These are phyloP conservation scores for Hybognathus amarus DNA, from an alignment of 2,797 vertebrate genomes.

Conservation along the genomic window DNA sequence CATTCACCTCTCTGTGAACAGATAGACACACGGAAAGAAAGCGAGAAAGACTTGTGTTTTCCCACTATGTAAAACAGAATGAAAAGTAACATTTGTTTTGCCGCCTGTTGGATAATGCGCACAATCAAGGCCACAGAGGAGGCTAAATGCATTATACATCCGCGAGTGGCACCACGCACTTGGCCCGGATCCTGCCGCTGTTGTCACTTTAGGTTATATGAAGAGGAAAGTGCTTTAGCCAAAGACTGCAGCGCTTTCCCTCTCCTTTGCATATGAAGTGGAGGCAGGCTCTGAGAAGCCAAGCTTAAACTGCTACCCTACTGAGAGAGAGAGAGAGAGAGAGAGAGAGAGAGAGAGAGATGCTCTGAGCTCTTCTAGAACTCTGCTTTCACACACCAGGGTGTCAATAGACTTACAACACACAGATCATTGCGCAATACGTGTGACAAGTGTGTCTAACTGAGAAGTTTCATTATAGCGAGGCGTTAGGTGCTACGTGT, in stretches of 20 bases:
- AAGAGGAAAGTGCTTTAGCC: slow-evolving; percentile 80
- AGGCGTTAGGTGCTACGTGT: neutral
- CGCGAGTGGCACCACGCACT: slow-evolving; percentile 61
- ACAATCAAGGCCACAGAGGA: slow-evolving; percentile 78
- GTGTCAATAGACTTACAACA: slow-evolving; percentile 44
- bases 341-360: slow-evolving; percentile 51
- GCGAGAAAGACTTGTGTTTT: slow-evolving; percentile 72
- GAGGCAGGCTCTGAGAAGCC: slow-evolving; percentile 73
- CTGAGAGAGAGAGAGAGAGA: slow-evolving; percentile 36
- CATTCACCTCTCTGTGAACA: slow-evolving; percentile 66
- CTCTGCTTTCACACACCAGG: slow-evolving; percentile 28
- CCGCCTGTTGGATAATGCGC: slow-evolving; percentile 75
- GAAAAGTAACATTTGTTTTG: slow-evolving; percentile 80
- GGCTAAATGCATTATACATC: slow-evolving; percentile 82
- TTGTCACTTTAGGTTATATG: slow-evolving; percentile 84
- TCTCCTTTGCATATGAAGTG: slow-evolving; percentile 84
- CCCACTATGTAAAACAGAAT: slow-evolving; percentile 71
- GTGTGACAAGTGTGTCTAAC: slow-evolving; percentile 22
- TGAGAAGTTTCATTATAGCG: neutral
- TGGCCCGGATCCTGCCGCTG: slow-evolving; percentile 56
- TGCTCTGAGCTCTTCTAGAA: slow-evolving; percentile 37
- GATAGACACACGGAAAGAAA: slow-evolving; percentile 42
- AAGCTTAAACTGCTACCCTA: slow-evolving; percentile 69
- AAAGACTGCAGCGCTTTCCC: slow-evolving; percentile 73
- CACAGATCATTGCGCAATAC: neutral